Conservation (phyloP, 2,888 invertebrate species). For the Ptychoptera albimana region DNA sequence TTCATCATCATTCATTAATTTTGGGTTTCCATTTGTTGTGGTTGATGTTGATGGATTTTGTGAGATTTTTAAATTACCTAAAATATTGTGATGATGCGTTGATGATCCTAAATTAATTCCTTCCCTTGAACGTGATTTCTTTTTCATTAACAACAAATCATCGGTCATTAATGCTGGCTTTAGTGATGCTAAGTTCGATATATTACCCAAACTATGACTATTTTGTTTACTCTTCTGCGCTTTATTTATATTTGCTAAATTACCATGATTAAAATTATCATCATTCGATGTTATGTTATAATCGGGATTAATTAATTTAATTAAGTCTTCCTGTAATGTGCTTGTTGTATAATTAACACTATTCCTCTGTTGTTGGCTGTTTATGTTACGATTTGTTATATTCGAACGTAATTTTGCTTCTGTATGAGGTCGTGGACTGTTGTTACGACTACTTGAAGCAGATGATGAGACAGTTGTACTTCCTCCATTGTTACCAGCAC, state of each 20-base stretch:
- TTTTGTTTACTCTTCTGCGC: constrained; percentile 12
- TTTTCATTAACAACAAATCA: constrained; percentile 13
- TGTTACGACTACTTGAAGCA: constrained; percentile 36
- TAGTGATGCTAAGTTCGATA: constrained; percentile 11
- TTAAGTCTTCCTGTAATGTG: constrained; percentile 67
- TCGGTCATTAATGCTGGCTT: constrained; percentile 10
- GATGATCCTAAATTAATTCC: constrained; percentile 17
- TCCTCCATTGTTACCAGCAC: constrained; percentile 25
- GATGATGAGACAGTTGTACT: constrained; percentile 31
- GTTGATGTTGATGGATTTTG: constrained; percentile 11
- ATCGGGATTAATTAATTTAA: constrained; percentile 75
- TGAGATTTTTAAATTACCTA: constrained; percentile 13
- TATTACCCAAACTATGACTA: constrained; percentile 16
- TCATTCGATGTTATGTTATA: constrained; percentile 27
- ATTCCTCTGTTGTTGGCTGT: constrained; percentile 18
- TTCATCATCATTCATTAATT: constrained; percentile 5
- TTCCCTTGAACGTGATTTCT: constrained; percentile 14
- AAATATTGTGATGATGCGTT: constrained; percentile 13
- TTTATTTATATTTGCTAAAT: constrained; percentile 9
- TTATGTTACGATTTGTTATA: constrained; percentile 34
- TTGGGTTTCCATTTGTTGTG: background rate
- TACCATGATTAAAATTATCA: constrained; percentile 16
- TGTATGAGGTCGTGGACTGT: constrained; percentile 42
- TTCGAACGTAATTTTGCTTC: constrained; percentile 40
- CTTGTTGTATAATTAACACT: constrained; percentile 24